Evolutionary conservation across 2,888 invertebrate species (phyloP), one percentile per base, ranked within the genome.

Genomic region (Tuberolachnus salignus): DNA sequence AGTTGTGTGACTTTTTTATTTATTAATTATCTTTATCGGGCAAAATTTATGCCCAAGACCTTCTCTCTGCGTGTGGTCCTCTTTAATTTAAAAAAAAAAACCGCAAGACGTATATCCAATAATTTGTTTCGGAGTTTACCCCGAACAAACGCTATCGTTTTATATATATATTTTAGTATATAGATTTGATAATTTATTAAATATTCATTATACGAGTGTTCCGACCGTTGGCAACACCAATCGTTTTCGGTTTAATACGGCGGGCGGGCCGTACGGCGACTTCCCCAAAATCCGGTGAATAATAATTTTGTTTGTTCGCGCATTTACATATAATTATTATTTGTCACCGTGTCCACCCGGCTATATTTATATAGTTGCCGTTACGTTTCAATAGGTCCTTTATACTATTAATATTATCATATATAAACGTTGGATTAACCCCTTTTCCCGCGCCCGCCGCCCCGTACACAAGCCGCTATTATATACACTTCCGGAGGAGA

Each of bases 241-340:
- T 19, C n/a, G 61, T 49, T 34, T 34, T 23, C 26, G 57, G 46
- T 14, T 23, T 67, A 9, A 13, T 10, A 16, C 42, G 21, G 4
- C 21, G 70, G 21, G 42, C 34, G 9, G 55, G 1, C 19, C 9
- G 1, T 53, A 14, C 8, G 42, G 57, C 13, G 44, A 57, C 44
- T 26, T n/a, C 13, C 42, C 13, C 23, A 44, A 64, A n/a, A 64
- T 64, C 64, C 63, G 63, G 53, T n/a, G 64, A 74, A 64, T 53
- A 64, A 64, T 64, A 74, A 74, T 74, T 64, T 23, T 23, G 73
- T 74, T 74, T 42, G 73, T 64, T n/a, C 23, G 46, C 34, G 1
- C 19, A 74, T 74, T 74, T 64, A 64, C 73, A 64, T 44, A 64
- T 72, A 49, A 61, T 61, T 23, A 64, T 46, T 14, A 42, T 53